Conservation (phyloP, 2,797 vertebrate species). For the Pyrocephalus nanus region DNA sequence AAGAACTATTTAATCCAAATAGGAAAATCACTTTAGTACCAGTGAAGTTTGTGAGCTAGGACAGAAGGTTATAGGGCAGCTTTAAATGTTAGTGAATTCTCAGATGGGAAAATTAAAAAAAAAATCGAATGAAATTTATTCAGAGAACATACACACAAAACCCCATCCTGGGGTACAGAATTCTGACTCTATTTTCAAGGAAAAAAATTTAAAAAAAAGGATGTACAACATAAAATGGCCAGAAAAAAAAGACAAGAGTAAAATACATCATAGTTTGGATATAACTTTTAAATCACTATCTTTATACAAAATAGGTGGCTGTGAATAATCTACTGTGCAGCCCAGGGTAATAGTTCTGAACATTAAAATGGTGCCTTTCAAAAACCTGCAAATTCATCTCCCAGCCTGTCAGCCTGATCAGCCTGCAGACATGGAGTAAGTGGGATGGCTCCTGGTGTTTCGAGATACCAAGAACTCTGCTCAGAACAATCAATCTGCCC, state of each 20-base stretch:
- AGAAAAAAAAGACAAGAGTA: neutral
- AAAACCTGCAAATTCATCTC: neutral
- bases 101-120: neutral
- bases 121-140: neutral
- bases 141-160: neutral
- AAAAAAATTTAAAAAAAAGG: too few relatives aligned
- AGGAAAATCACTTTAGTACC: neutral
- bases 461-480: neutral
- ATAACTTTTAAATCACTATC: neutral
- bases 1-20: neutral
- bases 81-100: neutral
- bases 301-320: neutral
- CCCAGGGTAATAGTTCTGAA: neutral
- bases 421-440: neutral
- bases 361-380: neutral
- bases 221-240: rapidly evolving
- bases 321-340: neutral
- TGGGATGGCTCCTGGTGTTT: neutral
- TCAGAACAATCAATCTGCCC: neutral
- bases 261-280: neutral
- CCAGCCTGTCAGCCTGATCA: neutral
- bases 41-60: neutral
- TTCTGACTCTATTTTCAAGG: too few relatives aligned
- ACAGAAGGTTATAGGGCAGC: neutral
- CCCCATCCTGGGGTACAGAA: neutral